Evolutionary conservation across 2,113 vertebrate genomes (phyloP).

Genomic region (Podarcis muralis): DNA sequence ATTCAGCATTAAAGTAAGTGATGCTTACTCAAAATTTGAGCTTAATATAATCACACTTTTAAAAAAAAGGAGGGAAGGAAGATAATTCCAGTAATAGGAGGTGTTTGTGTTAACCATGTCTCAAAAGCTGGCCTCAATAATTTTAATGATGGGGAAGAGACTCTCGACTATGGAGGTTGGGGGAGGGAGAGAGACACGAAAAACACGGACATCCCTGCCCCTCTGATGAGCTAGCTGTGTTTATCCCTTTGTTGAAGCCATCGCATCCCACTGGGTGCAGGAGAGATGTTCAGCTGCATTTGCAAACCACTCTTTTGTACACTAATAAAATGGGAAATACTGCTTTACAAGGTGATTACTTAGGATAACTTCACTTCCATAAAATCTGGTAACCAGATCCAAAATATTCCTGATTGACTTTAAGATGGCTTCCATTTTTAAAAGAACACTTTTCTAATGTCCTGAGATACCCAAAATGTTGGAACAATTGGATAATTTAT

Average conservation of each 20-base stretch:
- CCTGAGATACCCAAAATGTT: no score
- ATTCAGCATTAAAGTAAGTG: conserved; percentile 70
- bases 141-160: conserved; percentile 70
- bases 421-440: neutral
- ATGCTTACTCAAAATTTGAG: conserved; percentile 65
- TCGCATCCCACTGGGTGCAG: neutral
- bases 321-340: neutral
- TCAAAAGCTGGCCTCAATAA: conserved; percentile 69
- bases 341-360: neutral
- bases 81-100: conserved; percentile 60
- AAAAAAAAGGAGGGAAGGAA: conserved; percentile 49
- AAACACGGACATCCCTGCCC: conserved; percentile 4
- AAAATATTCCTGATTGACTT: neutral
- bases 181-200: conserved; percentile 36
- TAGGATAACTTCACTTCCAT: neutral
- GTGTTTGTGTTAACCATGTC: conserved; percentile 11
- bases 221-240: neutral
- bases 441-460: neutral
- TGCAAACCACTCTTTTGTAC: neutral
- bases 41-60: conserved; percentile 7
- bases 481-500: no score
- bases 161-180: conserved; percentile 27
- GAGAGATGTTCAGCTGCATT: neutral
- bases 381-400: neutral
- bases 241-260: neutral